Evolutionary conservation across 2,113 vertebrate species (phyloP).

Genomic region (Microcebus griseorufus): DNA sequence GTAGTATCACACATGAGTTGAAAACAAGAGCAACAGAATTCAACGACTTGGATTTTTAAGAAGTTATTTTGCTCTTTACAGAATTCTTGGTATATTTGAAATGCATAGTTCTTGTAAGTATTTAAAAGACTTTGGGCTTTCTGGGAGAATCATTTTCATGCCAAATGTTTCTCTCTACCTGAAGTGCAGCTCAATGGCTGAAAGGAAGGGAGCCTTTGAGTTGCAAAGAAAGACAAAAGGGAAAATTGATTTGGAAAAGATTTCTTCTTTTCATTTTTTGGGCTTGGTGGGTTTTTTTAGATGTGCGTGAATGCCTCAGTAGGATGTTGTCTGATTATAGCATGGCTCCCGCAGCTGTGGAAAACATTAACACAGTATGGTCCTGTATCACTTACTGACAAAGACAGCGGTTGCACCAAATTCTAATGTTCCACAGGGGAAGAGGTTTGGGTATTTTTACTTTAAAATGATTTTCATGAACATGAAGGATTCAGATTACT

Average conservation of each 20-base stretch:
- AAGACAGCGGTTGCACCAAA: neutral
- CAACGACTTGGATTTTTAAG: conserved; percentile 37
- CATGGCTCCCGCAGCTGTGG: neutral
- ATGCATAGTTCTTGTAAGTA: neutral
- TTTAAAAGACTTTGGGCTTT: conserved; percentile 42
- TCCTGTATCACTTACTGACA: neutral
- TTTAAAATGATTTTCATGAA: conserved; percentile 53
- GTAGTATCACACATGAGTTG: neutral
- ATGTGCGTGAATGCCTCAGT: neutral
- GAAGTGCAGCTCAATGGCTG: conserved; percentile 45
- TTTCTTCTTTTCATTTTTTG: conserved; percentile 44
- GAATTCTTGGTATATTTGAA: conserved; percentile 11
- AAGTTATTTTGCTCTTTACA: conserved; percentile 31
- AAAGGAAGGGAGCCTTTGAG: conserved; percentile 44
- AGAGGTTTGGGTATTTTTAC: conserved; percentile 48
- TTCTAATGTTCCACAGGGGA: neutral
- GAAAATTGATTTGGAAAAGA: conserved; percentile 62
- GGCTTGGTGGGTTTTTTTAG: conserved; percentile 31
- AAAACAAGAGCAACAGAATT: neutral
- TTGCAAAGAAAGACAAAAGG: conserved; percentile 60
- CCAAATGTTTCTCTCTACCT: conserved; percentile 48
- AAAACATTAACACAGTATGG: conserved; percentile 2
- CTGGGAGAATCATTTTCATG: conserved; percentile 54
- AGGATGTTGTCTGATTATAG: conserved; percentile 52
- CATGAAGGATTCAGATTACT: conserved; percentile 58